These are phyloP conservation scores for Hoplostethus mediterraneus DNA, from an alignment of 2,797 vertebrate species.

Conservation along the genomic window DNA sequence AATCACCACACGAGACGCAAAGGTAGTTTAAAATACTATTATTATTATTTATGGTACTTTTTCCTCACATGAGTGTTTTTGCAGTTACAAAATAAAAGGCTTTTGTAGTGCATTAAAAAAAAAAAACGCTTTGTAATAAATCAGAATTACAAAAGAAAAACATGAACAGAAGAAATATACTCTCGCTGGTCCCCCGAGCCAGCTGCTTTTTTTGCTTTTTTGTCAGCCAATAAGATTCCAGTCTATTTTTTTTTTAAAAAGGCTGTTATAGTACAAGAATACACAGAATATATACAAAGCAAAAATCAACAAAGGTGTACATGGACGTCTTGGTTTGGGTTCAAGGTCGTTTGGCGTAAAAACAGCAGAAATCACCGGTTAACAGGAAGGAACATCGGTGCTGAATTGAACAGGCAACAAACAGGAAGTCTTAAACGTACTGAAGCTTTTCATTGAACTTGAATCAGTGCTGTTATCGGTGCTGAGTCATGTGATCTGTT, in stretches of 20 bases:
- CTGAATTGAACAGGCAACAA: conserved; percentile 9
- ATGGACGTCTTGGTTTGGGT: neutral
- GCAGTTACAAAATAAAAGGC: conserved; percentile 54
- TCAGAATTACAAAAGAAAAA: conserved; percentile 47
- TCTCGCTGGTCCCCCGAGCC: conserved; percentile 24
- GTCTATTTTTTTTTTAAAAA: conserved; percentile 22
- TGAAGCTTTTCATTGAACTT: no score
- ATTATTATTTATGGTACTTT: conserved; percentile 82
- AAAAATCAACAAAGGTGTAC: conserved; percentile 9
- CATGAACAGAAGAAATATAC: conserved; percentile 35
- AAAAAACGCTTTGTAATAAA: conserved; percentile 37
- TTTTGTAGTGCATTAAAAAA: conserved; percentile 35
- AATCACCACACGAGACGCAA: conserved; percentile 57
- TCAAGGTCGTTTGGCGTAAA: conserved; percentile 18
- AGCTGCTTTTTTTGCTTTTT: conserved; percentile 5
- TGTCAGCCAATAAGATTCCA: conserved; percentile 40
- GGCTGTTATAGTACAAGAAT: conserved; percentile 41
- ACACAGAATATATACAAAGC: conserved; percentile 42
- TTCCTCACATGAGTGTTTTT: conserved; percentile 54
- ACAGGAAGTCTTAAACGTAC: neutral
- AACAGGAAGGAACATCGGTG: neutral
- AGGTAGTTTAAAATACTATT: conserved; percentile 77
- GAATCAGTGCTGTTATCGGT: no score
- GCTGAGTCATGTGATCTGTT: no score
- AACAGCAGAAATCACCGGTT: conserved; percentile 21